Conservation (phyloP, 2,888 invertebrate genomes). For the Heteromyza rotundicornis region DNA sequence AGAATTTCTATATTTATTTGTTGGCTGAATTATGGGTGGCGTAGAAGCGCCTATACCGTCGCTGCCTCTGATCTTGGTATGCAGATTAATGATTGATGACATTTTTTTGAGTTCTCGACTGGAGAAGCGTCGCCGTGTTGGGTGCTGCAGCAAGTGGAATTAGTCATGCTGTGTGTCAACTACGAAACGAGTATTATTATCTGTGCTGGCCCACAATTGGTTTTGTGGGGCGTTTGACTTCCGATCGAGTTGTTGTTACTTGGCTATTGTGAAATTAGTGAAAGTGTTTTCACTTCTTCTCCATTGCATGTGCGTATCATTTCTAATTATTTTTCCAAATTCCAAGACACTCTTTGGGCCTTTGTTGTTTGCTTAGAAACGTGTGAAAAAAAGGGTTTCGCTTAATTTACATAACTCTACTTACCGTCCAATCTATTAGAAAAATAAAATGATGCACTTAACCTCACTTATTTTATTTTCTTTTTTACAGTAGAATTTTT, state of each 20-base stretch:
- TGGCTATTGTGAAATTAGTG: too few relatives aligned
- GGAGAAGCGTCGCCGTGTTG: not conserved
- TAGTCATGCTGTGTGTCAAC: not conserved
- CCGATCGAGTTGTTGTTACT: slow-evolving; percentile 38
- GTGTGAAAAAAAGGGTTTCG: too few relatives aligned
- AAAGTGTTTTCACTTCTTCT: slow-evolving; percentile 37
- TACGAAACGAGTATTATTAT: not conserved
- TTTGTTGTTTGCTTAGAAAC: too few relatives aligned
- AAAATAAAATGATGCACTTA: too few relatives aligned
- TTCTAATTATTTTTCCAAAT: not conserved
- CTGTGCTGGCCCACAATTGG: slow-evolving; percentile 6
- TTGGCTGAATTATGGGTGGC: not conserved
- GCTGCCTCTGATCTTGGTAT: too few relatives aligned
- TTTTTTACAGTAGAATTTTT: too few relatives aligned
- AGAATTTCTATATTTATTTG: not conserved
- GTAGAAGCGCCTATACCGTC: not conserved
- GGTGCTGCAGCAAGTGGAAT: not conserved
- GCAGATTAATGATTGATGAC: not conserved
- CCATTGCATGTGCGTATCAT: not conserved
- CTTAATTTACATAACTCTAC: too few relatives aligned
- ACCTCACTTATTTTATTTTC: too few relatives aligned
- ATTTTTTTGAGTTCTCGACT: not conserved
- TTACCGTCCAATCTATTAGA: too few relatives aligned
- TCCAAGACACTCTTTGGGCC: not conserved
- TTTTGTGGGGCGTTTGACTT: slow-evolving; percentile 17